A percentile compares a stretch with the other conserved stretches of the same genome.
Evolutionary conservation across 2,888 invertebrate species (phyloP).

Genomic region (Chrysina gloriosa): DNA sequence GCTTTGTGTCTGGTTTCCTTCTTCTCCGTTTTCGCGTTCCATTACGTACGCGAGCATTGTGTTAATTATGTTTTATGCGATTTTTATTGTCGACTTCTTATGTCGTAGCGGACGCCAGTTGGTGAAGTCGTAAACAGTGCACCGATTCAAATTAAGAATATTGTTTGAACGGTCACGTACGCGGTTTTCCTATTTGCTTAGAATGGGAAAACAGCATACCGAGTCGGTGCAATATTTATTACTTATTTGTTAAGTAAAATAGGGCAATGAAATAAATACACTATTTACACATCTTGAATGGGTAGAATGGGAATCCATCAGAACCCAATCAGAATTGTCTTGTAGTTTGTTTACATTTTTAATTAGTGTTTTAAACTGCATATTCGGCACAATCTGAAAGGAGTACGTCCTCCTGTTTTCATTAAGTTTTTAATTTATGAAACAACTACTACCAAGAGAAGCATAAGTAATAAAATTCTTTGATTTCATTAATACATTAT

Average conservation of each 20-base stretch:
- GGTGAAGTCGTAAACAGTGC: conserved; percentile 7
- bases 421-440: no score
- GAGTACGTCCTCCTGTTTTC: no score
- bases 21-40: background rate
- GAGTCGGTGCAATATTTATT: background rate
- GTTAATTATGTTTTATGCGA: conserved; percentile 16
- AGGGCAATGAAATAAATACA: no score
- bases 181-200: background rate
- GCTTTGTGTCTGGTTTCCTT: background rate
- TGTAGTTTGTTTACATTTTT: no score
- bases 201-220: background rate
- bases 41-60: background rate
- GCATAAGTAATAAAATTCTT: no score
- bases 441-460: no score
- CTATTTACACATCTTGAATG: no score
- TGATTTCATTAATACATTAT: no score
- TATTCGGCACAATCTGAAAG: no score
- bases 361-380: no score
- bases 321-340: no score
- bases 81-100: conserved; percentile 9
- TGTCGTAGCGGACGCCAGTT: background rate
- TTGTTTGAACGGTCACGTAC: conserved; percentile 13
- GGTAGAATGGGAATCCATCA: no score
- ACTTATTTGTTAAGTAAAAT: background rate
- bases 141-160: conserved; percentile 3